Base-by-base conservation (phyloP, 1,140 invertebrate species). In the Nixonia krombeini region DNA sequence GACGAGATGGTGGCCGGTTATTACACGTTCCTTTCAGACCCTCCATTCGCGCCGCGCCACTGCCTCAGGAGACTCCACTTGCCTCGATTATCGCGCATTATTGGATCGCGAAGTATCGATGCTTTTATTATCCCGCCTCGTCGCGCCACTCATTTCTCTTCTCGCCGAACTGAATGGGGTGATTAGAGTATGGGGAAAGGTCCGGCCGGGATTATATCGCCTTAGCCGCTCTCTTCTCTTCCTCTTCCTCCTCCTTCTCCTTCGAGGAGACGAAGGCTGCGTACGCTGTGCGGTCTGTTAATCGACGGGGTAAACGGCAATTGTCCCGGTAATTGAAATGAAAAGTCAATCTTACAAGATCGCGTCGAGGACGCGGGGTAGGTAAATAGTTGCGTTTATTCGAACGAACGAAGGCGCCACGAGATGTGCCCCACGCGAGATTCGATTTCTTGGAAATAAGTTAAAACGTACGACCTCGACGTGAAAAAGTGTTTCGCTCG, bases 41-140 rank as follows among this genome's bases (percentile, higher is more conserved):
- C 51, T 47, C 53, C 29, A 47, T 57, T 40, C 49, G 38, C 62
- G 35, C 52, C 61, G 46, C 45, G 23, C 53, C 50, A 26, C 4
- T 53, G 51, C 67, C 57, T 55, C 50, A 51, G 72, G 50, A 44
- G 66, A 71, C 55, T 57, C 56, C 53, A 31, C 57, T 63, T 52
- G 55, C 62, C 41, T 80, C 61, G 80, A 79, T 70, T 71, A 80
- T 68, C 70, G 29, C 58, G 73, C 69, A 81, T 83, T 70, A 73
- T 78, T 76, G 73, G 62, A 76, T 75, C 76, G 72, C 42, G 76
- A 81, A 80, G 80, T 81, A 78, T 80, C 73, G 72, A 53, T 55
- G 66, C 53, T 35, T 56, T 64, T 69, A 63, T 63, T 69, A 44
- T 38, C 26, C 21, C 9, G 6, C 35, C 47, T 18, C 29, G 16